Percentiles rank a stretch among this genome's conserved stretches.
phyloP scores from a whole-genome alignment of 2,888 invertebrate species.

The Epirrhoe tristata region DNA sequence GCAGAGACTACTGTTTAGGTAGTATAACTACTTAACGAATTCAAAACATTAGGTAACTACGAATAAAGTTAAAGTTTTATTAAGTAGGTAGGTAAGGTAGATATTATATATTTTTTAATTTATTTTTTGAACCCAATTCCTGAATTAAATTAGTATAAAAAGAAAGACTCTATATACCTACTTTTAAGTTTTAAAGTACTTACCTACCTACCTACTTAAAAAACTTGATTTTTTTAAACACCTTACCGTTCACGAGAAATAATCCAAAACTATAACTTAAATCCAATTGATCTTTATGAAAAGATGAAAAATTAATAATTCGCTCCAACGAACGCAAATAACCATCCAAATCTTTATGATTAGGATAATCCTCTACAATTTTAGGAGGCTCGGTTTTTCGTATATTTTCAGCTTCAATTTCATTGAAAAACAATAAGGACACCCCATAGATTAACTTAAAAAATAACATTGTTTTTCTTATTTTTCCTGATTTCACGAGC shows the following conservation, averaged over 20 bases:
- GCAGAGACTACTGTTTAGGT: no score
- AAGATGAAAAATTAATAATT: constrained; percentile 50
- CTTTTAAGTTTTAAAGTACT: no score
- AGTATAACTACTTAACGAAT: no score
- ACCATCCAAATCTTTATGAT: constrained; percentile 48
- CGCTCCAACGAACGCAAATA: constrained; percentile 54
- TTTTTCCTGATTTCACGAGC: constrained; percentile 13
- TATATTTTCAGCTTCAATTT: constrained; percentile 8
- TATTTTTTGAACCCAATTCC: no score
- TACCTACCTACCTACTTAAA: no score
- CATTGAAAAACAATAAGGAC: constrained; percentile 1
- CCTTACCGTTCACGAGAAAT: constrained; percentile 64
- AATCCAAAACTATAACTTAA: constrained; percentile 61
- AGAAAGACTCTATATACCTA: no score
- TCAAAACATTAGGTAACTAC: no score
- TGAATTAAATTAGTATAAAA: no score
- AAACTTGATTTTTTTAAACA: no score
- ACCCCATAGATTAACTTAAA: not conserved
- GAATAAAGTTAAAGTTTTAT: no score
- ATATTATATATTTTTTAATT: no score
- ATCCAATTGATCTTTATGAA: constrained; percentile 55
- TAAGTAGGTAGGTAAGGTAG: no score
- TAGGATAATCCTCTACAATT: constrained; percentile 48
- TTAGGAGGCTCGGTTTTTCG: constrained; percentile 22
- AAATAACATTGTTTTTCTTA: constrained; percentile 12